Base-by-base conservation (phyloP, 2,888 invertebrate genomes). In the Mantis religiosa region DNA sequence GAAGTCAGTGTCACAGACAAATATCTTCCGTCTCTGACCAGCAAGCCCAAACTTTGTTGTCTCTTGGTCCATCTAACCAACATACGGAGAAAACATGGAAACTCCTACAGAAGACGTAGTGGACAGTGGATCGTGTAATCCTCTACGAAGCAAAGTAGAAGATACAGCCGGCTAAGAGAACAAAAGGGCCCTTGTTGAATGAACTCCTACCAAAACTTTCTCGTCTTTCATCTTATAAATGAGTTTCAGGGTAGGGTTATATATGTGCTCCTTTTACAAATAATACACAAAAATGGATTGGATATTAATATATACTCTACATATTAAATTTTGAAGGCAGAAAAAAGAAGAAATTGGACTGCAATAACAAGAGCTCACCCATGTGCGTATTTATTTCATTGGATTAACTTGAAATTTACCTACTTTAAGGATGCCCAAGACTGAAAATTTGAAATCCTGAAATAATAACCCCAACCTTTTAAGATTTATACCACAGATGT, bases 21-120 rank as follows among this genome's bases (percentile, higher is more conserved):
- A 90, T 90, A 89, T 89, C 90, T 90, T 90, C 89, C 89, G 89
- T 88, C 89, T 83, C 87, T 89, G 89, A 89, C 89, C 89, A 84
- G 83, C 20, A 83, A 81, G 82, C 83, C 83, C n/a, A 85, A 88
- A 88, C 81, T 88, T 88, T 88, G 81, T 83, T 88, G 88, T 88
- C 86, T 86, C 84, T 34, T 88, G 84, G 30, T 34, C 84, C 88
- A 14, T 27, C 28, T 27, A 34, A 12, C 34, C 85, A 27, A 41
- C 84, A n/a, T 85, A 15, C n/a, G 83, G n/a, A 30, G 30, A 83
- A 83, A 25, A 54, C 20, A 71, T 20, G 20, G 54, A 71, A 71
- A 71, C 54, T 71, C 54, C 54, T 71, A 25, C 54, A 71, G 54
- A 71, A 71, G 54, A 71, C 54, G 15, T 3, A 71, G 54, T 71